These are phyloP conservation scores for Noctua fimbriata DNA, from an alignment of 2,888 invertebrate genomes.

Conservation along the genomic window DNA sequence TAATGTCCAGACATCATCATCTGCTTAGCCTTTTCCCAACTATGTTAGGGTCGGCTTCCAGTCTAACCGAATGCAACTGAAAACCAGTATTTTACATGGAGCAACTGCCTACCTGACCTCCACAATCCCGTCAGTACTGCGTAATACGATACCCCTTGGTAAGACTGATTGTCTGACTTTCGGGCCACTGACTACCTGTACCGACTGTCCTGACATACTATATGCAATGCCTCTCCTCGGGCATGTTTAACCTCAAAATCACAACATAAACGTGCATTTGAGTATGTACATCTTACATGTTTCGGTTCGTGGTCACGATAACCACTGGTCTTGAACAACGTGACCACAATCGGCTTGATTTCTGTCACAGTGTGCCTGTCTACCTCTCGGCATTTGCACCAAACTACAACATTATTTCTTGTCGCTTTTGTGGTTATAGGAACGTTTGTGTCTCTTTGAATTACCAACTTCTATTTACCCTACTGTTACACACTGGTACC, in stretches of 20 bases:
- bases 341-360: conserved; percentile 36
- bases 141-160: not conserved
- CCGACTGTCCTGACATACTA: not conserved
- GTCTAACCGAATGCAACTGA: not conserved
- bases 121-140: not conserved
- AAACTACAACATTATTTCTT: conserved; percentile 16
- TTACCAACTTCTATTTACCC: not conserved
- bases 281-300: not conserved
- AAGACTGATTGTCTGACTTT: not conserved
- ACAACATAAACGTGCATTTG: not conserved
- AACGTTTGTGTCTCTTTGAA: conserved; percentile 11
- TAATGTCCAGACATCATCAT: not conserved
- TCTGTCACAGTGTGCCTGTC: conserved; percentile 2
- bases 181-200: not conserved
- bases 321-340: conserved; percentile 22
- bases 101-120: not conserved
- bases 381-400: not conserved
- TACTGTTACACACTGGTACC: not conserved
- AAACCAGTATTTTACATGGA: not conserved
- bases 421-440: not conserved
- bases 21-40: not conserved
- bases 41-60: not conserved
- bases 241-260: not conserved
- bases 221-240: not conserved
- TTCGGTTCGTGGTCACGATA: conserved; percentile 20